Evolutionary conservation across 2,113 vertebrate species (phyloP), one percentile per base, ranked within the genome.

Genomic region (Procavia capensis): DNA sequence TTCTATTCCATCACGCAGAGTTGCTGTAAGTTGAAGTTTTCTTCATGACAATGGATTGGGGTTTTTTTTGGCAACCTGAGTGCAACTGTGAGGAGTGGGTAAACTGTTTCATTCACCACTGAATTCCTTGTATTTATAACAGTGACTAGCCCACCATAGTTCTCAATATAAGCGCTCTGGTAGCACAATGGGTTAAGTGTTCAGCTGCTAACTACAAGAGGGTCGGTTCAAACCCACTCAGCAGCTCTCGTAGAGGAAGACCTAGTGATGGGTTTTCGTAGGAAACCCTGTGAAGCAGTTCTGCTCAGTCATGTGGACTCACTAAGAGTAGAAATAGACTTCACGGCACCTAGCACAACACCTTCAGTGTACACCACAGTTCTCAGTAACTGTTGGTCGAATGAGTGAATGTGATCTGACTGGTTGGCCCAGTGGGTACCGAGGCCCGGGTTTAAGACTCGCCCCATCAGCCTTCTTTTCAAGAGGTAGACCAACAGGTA

Each of bases 401-500:
- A 59, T 34, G 75, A 8, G n/a, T 61, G 57, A n/a, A 9, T 22
- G 88, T 29, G 76, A 80, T 36, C 14, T 31, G 80, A 41, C 17
- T n/a, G 34, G 34, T 34, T 5, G 10, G n/a, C 25, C 31, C 2
- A 7, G 16, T 54, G 10, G 25, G 70, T 25, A 36, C 10, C 8
- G 7, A 5, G 11, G 1, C 25, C 9, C 63, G 16, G 0, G 6
- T 45, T 4, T 34, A 11, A 2, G 20, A n/a, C 39, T 24, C 7
- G n/a, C 17, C 34, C 36, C n/a, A 9, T 24, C 0, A 27, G 43
- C 27, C 78, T 9, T 9, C 22, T 74, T 92, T 31, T 19, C 47
- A 64, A 75, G 80, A 79, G 68, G n/a, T 70, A 63, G 11, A 7
- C 72, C 29, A 22, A 66, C 31, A 34, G 4, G 27, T n/a, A 20